phyloP scores from a whole-genome alignment of 2,888 invertebrate genomes.

The Piscicola geometra region DNA sequence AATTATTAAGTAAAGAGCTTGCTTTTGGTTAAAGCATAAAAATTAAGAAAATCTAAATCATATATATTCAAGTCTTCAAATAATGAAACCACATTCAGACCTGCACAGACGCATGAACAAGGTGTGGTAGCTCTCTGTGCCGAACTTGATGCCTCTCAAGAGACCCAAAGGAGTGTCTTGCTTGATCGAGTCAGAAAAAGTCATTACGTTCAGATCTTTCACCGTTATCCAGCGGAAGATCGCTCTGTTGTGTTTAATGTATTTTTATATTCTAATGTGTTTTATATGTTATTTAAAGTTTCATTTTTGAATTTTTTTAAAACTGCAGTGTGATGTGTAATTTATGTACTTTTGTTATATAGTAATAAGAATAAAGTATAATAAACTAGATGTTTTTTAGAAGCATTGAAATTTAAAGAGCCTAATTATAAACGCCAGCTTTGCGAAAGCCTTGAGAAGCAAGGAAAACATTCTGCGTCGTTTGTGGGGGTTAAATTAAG shows the following conservation, averaged over 20 bases:
- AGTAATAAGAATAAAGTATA: neutral
- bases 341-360: neutral
- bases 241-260: conserved; percentile 47
- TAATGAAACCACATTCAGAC: conserved; percentile 43
- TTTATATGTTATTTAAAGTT: neutral
- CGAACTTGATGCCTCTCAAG: conserved; percentile 55
- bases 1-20: no score
- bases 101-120: conserved; percentile 57
- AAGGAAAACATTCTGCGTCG: neutral
- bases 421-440: conserved; percentile 1
- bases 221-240: conserved; percentile 57
- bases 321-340: neutral
- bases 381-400: neutral
- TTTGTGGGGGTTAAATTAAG: neutral
- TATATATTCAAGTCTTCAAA: neutral
- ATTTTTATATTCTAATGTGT: conserved; percentile 1
- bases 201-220: conserved; percentile 56
- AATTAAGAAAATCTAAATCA: neutral
- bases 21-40: no score
- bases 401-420: neutral
- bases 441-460: neutral
- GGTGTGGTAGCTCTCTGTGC: conserved; percentile 57
- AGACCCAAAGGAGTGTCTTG: conserved; percentile 55
- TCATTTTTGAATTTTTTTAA: conserved; percentile 1
- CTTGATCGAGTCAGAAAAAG: conserved; percentile 59